Percentiles rank a stretch among this genome's conserved stretches.
These are phyloP conservation scores for Mola mola DNA, from an alignment of 2,113 vertebrate genomes.

Conservation along the genomic window DNA sequence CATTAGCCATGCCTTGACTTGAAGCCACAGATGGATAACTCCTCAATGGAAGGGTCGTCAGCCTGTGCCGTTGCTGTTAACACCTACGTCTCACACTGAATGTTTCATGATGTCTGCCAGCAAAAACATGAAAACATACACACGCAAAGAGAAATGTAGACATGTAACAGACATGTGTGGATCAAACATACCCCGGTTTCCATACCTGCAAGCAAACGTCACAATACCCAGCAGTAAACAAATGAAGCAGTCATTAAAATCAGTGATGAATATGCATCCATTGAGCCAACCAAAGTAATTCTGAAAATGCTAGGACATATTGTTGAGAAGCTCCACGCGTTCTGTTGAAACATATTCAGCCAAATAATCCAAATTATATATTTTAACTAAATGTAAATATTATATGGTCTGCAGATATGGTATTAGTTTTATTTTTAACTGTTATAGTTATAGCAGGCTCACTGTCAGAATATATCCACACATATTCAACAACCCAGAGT, in stretches of 20 bases:
- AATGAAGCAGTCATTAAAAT: not conserved
- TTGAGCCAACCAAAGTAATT: not conserved
- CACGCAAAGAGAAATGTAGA: conserved; percentile 5
- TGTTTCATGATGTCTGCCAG: conserved; percentile 18
- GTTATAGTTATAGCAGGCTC: too few species aligned
- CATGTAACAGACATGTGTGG: not conserved
- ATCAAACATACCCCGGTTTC: not conserved
- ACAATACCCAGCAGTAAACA: not conserved
- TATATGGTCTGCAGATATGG: too few species aligned
- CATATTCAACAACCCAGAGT: too few species aligned
- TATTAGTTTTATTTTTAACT: too few species aligned
- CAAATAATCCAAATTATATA: not conserved
- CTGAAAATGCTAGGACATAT: not conserved
- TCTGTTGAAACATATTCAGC: not conserved
- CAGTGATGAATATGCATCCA: not conserved
- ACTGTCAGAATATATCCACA: too few species aligned
- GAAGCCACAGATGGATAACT: conserved; percentile 65
- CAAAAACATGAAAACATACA: not conserved
- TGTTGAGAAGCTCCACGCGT: not conserved
- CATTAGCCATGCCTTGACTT: conserved; percentile 68
- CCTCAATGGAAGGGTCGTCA: conserved; percentile 44
- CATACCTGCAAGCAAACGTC: not conserved
- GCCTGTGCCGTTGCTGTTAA: conserved; percentile 24
- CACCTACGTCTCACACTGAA: conserved; percentile 35
- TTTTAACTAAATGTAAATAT: too few species aligned